Conservation (phyloP, 1,140 invertebrate species). For the Zeugodacus cucurbitae region DNA sequence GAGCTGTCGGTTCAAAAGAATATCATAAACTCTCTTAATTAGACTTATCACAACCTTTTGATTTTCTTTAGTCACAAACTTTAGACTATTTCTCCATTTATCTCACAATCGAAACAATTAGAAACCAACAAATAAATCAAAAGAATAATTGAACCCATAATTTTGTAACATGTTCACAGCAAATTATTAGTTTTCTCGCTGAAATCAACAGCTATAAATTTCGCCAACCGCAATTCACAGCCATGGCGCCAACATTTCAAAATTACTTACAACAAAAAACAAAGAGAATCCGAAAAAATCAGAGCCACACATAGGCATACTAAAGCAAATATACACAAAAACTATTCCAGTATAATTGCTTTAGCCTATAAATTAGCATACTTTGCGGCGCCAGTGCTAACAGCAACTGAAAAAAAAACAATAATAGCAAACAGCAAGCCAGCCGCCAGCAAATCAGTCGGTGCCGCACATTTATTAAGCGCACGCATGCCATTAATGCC, state of each 20-base stretch:
- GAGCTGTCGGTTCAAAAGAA: too few species aligned
- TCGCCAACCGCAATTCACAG: not conserved
- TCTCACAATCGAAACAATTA: too few species aligned
- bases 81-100: too few species aligned
- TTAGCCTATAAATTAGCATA: slow-evolving; percentile 39
- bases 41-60: too few species aligned
- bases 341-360: slow-evolving; percentile 23
- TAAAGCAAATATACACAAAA: not conserved
- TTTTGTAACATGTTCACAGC: not conserved
- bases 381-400: slow-evolving; percentile 29
- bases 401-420: not conserved
- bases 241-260: slow-evolving; percentile 1
- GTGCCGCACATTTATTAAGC: slow-evolving; percentile 27
- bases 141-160: too few species aligned
- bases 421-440: not conserved
- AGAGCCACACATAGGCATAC: not conserved
- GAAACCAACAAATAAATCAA: too few species aligned
- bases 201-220: slow-evolving; percentile 6
- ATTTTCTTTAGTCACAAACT: too few species aligned
- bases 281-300: not conserved
- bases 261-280: not conserved
- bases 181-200: not conserved
- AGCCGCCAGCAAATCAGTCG: not conserved
- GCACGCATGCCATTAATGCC: slow-evolving; percentile 15
- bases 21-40: too few species aligned